Evolutionary conservation across 2,888 invertebrate species (phyloP).

Genomic region (Phorcus lineatus): DNA sequence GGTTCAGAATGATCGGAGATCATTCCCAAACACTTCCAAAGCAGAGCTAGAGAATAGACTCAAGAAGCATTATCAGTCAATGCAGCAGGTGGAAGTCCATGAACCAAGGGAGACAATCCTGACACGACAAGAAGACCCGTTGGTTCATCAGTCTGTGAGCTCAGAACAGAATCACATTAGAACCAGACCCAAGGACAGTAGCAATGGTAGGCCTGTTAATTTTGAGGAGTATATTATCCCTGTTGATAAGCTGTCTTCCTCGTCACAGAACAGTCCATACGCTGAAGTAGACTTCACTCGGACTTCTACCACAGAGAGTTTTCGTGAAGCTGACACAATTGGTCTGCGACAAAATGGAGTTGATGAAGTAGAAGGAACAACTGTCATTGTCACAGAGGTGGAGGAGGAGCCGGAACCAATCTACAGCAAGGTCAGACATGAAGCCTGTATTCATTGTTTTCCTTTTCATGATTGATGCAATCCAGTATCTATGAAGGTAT

Average conservation of each 20-base stretch:
- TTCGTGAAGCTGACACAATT: background rate
- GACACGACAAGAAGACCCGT: too few species aligned
- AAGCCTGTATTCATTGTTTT: too few species aligned
- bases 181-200: too few species aligned
- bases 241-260: background rate
- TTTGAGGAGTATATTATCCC: slow-evolving; percentile 13
- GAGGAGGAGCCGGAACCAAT: background rate
- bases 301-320: too few species aligned
- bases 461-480: too few species aligned
- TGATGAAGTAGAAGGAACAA: background rate
- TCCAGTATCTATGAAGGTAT: too few species aligned
- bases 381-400: slow-evolving; percentile 1
- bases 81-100: background rate
- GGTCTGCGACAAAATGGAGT: background rate
- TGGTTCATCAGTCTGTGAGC: too few species aligned
- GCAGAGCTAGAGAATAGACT: background rate
- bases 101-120: too few species aligned
- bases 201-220: background rate
- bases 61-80: background rate
- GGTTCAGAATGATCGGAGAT: background rate
- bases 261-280: background rate
- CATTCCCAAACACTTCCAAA: background rate
- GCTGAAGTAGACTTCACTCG: too few species aligned
- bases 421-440: background rate
- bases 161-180: too few species aligned